Evolutionary conservation across 2,797 vertebrate species (phyloP).

Genomic region (Rhadinocentrus ornatus): DNA sequence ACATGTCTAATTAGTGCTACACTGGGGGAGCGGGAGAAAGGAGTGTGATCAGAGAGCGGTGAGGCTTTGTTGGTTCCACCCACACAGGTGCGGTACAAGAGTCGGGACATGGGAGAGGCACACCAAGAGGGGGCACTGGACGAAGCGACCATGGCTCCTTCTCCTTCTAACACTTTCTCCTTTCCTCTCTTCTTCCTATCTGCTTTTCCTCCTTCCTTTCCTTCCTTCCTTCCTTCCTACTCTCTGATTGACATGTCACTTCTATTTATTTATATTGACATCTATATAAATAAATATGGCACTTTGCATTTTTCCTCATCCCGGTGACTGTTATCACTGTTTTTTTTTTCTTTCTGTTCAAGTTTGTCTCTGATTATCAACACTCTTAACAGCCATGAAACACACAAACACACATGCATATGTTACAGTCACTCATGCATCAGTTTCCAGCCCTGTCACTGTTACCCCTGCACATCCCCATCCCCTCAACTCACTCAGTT

Average conservation of each 20-base stretch:
- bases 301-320: conserved; percentile 55
- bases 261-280: conserved; percentile 78
- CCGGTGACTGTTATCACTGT: conserved; percentile 72
- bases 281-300: conserved; percentile 75
- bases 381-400: conserved; percentile 51
- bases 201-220: conserved; percentile 50
- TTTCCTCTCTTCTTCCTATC: conserved; percentile 74
- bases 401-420: conserved; percentile 39
- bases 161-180: conserved; percentile 67
- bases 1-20: conserved; percentile 62
- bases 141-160: conserved; percentile 73
- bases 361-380: conserved; percentile 67
- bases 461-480: conserved; percentile 64
- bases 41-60: conserved; percentile 69
- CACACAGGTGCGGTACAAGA: conserved; percentile 72
- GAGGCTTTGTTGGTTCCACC: conserved; percentile 69
- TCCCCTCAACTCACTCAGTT: conserved; percentile 57
- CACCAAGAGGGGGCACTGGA: conserved; percentile 74
- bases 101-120: conserved; percentile 81
- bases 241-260: conserved; percentile 70
- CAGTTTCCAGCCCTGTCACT: conserved; percentile 67
- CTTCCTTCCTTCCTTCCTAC: conserved; percentile 56
- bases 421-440: conserved; percentile 61
- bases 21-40: conserved; percentile 70
- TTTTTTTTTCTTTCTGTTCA: conserved; percentile 51